Evolutionary conservation across 2,113 vertebrate species (phyloP).

Genomic region (Myanophis thanlyinensis): DNA sequence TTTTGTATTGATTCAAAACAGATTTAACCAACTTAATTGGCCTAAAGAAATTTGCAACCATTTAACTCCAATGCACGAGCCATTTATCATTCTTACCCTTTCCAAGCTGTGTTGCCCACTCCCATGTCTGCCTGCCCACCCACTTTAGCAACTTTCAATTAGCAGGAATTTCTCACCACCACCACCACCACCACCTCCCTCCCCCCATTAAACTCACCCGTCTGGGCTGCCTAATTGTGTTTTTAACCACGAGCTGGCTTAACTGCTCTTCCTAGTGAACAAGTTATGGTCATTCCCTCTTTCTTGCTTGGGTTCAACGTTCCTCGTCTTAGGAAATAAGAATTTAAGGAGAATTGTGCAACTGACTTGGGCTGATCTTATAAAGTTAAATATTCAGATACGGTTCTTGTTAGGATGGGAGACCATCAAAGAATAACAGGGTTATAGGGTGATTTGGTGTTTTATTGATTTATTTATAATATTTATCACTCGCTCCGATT

Average conservation of each 20-base stretch:
- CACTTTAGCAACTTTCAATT: neutral
- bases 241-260: neutral
- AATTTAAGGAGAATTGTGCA: neutral
- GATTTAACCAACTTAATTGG: slow-evolving; percentile 55
- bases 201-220: neutral
- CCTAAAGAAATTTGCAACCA: slow-evolving; percentile 74
- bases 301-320: neutral
- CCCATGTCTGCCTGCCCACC: neutral
- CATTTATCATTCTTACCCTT: slow-evolving; percentile 67
- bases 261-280: neutral
- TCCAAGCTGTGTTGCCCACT: neutral
- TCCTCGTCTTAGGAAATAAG: neutral
- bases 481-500: neutral
- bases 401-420: neutral
- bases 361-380: neutral
- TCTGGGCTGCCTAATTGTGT: neutral
- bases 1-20: slow-evolving; percentile 49
- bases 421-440: neutral
- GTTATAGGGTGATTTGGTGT: neutral
- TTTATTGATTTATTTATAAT: neutral
- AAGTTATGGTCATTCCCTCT: neutral
- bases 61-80: slow-evolving; percentile 70
- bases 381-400: neutral
- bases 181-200: neutral
- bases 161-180: neutral